These are phyloP conservation scores for Cheilosia soror DNA, from an alignment of 2,888 invertebrate genomes.

Conservation along the genomic window DNA sequence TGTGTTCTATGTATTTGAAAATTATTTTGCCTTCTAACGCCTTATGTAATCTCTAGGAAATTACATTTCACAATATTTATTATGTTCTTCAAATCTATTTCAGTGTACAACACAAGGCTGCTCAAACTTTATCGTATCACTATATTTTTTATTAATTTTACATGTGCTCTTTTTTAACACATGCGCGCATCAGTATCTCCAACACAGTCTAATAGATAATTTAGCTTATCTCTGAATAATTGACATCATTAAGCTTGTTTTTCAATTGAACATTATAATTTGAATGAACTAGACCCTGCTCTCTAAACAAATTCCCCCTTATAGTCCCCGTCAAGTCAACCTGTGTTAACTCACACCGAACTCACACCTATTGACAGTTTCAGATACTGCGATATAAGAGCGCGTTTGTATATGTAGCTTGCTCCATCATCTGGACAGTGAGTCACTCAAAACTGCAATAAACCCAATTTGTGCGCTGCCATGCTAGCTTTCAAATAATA, in stretches of 20 bases:
- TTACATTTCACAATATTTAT: too few species aligned
- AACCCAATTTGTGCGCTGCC: neutral
- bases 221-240: conserved; percentile 28
- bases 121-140: neutral
- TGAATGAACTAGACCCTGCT: neutral
- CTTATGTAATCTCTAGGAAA: too few species aligned
- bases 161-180: neutral
- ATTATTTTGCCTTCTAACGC: too few species aligned
- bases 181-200: neutral
- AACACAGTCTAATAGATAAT: conserved; percentile 22
- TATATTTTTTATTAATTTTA: neutral
- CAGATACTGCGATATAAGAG: neutral
- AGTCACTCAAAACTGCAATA: neutral
- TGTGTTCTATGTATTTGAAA: too few species aligned
- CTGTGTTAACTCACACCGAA: neutral
- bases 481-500: too few species aligned
- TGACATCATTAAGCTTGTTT: conserved; percentile 23
- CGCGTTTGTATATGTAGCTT: neutral
- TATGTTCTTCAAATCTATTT: too few species aligned
- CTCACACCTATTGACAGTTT: neutral
- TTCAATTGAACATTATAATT: neutral
- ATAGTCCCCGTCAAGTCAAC: too few species aligned
- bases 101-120: too few species aligned
- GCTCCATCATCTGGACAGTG: neutral
- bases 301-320: too few species aligned